Percentiles rank a stretch among this genome's conserved stretches.
phyloP scores from a whole-genome alignment of 2,113 vertebrate species.

The Phylloscopus trochilus region DNA sequence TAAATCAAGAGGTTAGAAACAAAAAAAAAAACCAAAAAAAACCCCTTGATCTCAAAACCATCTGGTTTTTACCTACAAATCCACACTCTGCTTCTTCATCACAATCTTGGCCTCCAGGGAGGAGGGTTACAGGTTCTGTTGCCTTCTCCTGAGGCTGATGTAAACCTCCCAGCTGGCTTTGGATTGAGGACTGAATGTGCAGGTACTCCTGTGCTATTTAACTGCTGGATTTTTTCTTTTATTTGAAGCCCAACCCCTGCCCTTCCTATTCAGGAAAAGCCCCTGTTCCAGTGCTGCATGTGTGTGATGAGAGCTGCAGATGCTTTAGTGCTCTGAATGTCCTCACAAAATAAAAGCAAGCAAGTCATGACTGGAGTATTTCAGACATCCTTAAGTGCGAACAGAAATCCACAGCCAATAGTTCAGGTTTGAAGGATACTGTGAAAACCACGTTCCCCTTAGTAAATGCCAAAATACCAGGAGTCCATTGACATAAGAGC shows the following conservation, averaged over 20 bases:
- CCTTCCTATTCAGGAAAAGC: not conserved
- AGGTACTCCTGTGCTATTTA: not conserved
- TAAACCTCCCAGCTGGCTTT: not conserved
- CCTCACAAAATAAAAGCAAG: not conserved
- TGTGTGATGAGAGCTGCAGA: not conserved
- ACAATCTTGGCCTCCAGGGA: not conserved
- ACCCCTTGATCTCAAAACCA: not conserved
- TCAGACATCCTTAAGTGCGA: not conserved
- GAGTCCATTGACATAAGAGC: not conserved
- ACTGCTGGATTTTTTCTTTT: not conserved
- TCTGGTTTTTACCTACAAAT: not conserved
- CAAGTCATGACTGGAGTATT: not conserved
- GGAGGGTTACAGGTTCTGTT: not conserved
- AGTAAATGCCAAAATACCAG: not conserved
- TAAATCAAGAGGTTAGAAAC: not conserved
- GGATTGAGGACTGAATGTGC: not conserved
- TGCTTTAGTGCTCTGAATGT: not conserved
- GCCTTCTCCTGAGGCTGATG: not conserved
- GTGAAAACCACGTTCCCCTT: not conserved
- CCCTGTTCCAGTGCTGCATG: not conserved
- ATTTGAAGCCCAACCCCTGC: not conserved
- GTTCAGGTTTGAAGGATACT: not conserved
- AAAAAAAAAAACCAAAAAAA: accelerated
- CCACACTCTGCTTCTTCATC: not conserved
- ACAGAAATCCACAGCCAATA: not conserved